These are phyloP conservation scores for Acanthosoma haemorrhoidale DNA, from an alignment of 2,888 invertebrate genomes.

Conservation along the genomic window DNA sequence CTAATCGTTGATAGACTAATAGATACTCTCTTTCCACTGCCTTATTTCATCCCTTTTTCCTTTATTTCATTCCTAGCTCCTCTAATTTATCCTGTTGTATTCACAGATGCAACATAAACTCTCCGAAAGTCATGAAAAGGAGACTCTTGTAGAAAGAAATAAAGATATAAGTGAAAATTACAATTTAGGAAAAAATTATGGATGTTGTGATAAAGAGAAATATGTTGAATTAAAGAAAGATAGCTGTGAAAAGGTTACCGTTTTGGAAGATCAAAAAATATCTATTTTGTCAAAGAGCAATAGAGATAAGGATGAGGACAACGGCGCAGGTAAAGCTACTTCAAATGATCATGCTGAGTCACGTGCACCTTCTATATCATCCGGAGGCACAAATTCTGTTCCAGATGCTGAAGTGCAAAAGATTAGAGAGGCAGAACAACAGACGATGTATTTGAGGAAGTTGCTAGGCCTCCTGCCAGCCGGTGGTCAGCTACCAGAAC, in stretches of 20 bases:
- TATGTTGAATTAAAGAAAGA: neutral
- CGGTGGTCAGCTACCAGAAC: neutral
- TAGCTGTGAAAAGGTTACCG: neutral
- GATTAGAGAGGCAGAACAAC: slow-evolving; percentile 35
- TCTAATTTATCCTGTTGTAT: slow-evolving; percentile 25
- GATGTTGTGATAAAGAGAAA: neutral
- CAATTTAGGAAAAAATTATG: neutral
- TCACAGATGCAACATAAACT: slow-evolving; percentile 28
- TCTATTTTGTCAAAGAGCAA: slow-evolving; percentile 18
- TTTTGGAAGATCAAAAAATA: neutral
- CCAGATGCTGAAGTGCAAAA: slow-evolving; percentile 24
- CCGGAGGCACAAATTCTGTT: slow-evolving; percentile 8
- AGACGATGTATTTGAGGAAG: slow-evolving; percentile 33
- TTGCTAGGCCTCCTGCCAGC: slow-evolving; percentile 28
- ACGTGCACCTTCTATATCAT: neutral
- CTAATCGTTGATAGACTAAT: neutral
- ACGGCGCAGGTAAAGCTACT: neutral
- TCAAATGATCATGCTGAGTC: slow-evolving; percentile 4
- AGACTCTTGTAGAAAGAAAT: slow-evolving; percentile 17
- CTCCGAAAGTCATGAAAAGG: slow-evolving; percentile 20
- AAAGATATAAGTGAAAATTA: slow-evolving; percentile 6
- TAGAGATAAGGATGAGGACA: neutral
- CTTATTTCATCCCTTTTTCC: slow-evolving; percentile 26
- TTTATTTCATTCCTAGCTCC: slow-evolving; percentile 18
- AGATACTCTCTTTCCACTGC: neutral